Evolutionary conservation across 2,888 invertebrate genomes (phyloP).

Genomic region (Anoplius nigerrimus): DNA sequence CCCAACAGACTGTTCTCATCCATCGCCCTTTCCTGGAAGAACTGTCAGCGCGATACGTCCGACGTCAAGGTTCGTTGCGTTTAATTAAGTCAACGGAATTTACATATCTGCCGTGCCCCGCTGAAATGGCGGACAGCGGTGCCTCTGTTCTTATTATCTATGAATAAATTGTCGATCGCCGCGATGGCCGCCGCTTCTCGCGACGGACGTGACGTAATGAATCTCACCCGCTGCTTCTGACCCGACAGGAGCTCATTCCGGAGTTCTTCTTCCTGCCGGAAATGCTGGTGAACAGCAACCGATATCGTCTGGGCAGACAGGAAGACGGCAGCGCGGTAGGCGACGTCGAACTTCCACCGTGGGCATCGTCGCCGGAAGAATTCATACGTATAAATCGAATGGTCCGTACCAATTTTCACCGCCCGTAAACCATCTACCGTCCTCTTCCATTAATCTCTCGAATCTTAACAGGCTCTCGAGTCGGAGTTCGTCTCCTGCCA

Average conservation of each 20-base stretch:
- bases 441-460: neutral
- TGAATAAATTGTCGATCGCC: conserved; percentile 18
- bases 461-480: conserved; percentile 86
- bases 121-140: conserved; percentile 2
- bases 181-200: neutral
- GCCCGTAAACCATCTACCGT: too few relatives aligned
- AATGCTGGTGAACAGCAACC: conserved; percentile 94
- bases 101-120: neutral
- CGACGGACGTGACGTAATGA: neutral
- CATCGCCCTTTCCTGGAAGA: conserved; percentile 97
- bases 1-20: conserved; percentile 98
- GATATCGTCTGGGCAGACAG: conserved; percentile 90
- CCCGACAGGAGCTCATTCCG: conserved; percentile 93
- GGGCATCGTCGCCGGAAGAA: conserved; percentile 98
- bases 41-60: conserved; percentile 98
- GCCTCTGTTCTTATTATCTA: conserved; percentile 17
- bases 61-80: conserved; percentile 90
- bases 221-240: too few relatives aligned
- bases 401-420: conserved; percentile 75
- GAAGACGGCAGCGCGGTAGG: conserved; percentile 87
- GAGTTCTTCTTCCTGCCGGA: conserved; percentile 99
- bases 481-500: conserved; percentile 99
- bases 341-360: conserved; percentile 95
- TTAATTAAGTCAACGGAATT: conserved; percentile 5
- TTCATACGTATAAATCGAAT: conserved; percentile 98